Evolutionary conservation across 2,888 invertebrate species (phyloP).

Genomic region (Mystacides longicornis): DNA sequence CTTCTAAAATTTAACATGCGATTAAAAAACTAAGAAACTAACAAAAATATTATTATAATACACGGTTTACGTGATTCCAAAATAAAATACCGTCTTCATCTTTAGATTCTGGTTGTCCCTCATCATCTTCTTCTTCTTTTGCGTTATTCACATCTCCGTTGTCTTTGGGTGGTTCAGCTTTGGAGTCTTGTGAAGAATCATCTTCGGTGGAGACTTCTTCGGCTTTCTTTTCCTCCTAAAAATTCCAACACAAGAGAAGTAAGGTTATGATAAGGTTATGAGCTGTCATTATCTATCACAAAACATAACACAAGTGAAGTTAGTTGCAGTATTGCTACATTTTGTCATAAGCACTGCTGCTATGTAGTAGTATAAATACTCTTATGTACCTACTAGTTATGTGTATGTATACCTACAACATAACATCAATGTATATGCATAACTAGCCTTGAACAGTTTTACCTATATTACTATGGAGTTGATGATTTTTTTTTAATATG

Average conservation of each 20-base stretch:
- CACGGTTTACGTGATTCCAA: not conserved
- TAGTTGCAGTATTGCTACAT: not conserved
- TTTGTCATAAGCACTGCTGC: not conserved
- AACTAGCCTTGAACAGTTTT: not conserved
- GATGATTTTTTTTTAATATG: not conserved
- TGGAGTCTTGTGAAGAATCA: constrained; percentile 49
- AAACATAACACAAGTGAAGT: not conserved
- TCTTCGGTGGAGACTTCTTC: constrained; percentile 46
- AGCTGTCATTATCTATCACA: not conserved
- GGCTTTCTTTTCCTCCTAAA: constrained; percentile 45
- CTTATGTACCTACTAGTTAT: no score
- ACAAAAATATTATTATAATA: not conserved
- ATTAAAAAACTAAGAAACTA: not conserved
- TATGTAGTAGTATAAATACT: not conserved
- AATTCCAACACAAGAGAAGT: not conserved
- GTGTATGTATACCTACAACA: not conserved
- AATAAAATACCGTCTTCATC: constrained; percentile 20
- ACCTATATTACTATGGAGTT: not conserved
- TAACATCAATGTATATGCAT: not conserved
- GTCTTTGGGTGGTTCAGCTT: constrained; percentile 30
- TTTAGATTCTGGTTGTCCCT: constrained; percentile 29
- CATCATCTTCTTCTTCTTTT: constrained; percentile 42
- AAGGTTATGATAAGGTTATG: no score
- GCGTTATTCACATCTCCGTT: constrained; percentile 37
- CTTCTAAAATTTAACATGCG: constrained; percentile 3